Evolutionary conservation across 1,140 invertebrate species (phyloP).

Genomic region (Octopus sinensis): DNA sequence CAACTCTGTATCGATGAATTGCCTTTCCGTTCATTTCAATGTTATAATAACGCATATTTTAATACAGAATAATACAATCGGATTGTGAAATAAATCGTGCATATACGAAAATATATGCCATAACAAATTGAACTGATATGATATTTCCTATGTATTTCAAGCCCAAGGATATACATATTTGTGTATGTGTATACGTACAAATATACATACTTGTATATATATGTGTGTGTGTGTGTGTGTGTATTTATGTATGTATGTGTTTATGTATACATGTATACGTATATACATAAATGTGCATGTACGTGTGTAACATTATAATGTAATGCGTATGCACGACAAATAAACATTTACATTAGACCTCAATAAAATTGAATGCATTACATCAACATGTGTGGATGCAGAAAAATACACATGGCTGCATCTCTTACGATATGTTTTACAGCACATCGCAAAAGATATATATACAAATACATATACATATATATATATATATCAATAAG

Average conservation of each 20-base stretch:
- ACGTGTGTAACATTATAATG: background rate
- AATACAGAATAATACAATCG: too few relatives aligned
- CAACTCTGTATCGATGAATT: too few relatives aligned
- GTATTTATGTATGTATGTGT: background rate
- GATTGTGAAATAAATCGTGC: too few relatives aligned
- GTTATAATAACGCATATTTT: too few relatives aligned
- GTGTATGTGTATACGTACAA: background rate
- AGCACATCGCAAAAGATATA: too few relatives aligned
- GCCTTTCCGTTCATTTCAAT: too few relatives aligned
- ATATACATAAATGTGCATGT: background rate
- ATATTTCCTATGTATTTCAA: too few relatives aligned
- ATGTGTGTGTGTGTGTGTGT: background rate
- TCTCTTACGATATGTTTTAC: background rate
- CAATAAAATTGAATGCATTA: background rate
- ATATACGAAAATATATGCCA: too few relatives aligned
- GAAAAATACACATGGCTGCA: background rate
- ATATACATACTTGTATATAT: constrained; percentile 8
- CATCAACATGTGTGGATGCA: background rate
- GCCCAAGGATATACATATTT: background rate
- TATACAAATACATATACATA: too few relatives aligned
- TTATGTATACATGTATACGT: background rate
- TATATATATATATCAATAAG: too few relatives aligned
- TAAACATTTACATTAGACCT: background rate
- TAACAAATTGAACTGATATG: too few relatives aligned
- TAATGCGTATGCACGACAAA: background rate